Evolutionary conservation across 23 tunicate species (phyloP), one percentile per base, ranked within the genome.

Genomic region (Trididemnum miniatum): DNA sequence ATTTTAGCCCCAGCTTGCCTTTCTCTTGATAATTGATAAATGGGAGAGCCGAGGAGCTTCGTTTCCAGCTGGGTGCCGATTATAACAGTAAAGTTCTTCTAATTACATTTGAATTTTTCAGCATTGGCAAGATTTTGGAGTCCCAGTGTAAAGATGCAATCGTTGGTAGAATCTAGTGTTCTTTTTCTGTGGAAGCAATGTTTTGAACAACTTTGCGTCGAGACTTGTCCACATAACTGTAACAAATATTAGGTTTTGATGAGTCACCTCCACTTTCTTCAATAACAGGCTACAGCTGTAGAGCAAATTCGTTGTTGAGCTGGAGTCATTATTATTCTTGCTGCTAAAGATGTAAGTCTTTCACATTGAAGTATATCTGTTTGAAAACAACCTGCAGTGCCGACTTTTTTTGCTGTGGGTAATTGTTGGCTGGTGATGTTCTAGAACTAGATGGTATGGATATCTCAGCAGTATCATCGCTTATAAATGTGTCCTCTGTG

Each of bases 251-350:
- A 28, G 31, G 75, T 37, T 69, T 69, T 69, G 37, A 4, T 34
- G 75, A 12, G 75, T 69, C 75, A 69, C 75, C 75, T 69, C 75
- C 75, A 69, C 37, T 33, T 69, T 69, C 75, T 69, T 69, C 75
- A n/a, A 69, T 69, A 4, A 31, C 37, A 18, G 75, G 31, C 31
- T 34, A n/a, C n/a, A n/a, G n/a, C 26, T 7, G 75, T 69, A 37
- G 29, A 69, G 26, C 9, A 7, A 62, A 69, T 69, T 69, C n/a
- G 35, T 69, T 69, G 75, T 69, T 69, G 75, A 2, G 75, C 75
- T 25, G 36, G 75, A 37, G 75, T 69, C 75, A 69, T 31, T 69
- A 28, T 69, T 35, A 69, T 69, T 69, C 75, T 69, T 69, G 75
- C 75, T 69, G 37, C 75, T 69, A 69, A 7, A 69, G 75, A 69